Percentiles rank a stretch among this genome's conserved stretches.
These are phyloP conservation scores for Rattus rattus DNA, from an alignment of 2,113 vertebrate species.

Conservation along the genomic window DNA sequence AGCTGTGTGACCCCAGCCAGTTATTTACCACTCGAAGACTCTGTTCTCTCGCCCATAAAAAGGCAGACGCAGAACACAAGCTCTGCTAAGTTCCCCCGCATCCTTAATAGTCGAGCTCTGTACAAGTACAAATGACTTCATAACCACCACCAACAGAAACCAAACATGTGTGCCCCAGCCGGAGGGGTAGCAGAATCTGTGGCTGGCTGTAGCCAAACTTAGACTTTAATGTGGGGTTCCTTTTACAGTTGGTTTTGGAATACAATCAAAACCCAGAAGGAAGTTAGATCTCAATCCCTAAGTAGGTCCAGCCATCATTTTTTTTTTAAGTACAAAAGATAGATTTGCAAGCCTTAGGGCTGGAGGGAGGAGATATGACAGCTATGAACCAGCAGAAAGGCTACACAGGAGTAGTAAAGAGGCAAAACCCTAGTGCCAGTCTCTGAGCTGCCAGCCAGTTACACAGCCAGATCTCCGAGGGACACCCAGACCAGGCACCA, in stretches of 20 bases:
- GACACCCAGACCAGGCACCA: neutral
- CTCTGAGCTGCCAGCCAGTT: neutral
- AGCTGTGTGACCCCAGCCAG: neutral
- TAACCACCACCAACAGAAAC: slow-evolving; percentile 43
- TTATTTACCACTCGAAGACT: neutral
- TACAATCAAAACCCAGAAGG: slow-evolving; percentile 68
- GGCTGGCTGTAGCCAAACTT: slow-evolving; percentile 70
- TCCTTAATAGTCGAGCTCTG: slow-evolving; percentile 25
- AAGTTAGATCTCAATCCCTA: slow-evolving; percentile 43
- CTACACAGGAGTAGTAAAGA: fast-evolving
- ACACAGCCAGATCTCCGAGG: neutral
- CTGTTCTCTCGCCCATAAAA: slow-evolving; percentile 56
- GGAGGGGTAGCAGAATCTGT: slow-evolving; percentile 59
- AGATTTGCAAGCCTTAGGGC: neutral
- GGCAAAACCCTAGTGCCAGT: neutral
- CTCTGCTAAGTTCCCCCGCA: slow-evolving; percentile 6
- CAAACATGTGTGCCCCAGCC: neutral
- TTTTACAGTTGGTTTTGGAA: slow-evolving; percentile 78
- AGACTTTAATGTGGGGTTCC: slow-evolving; percentile 75
- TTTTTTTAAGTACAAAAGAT: slow-evolving; percentile 56
- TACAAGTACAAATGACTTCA: slow-evolving; percentile 71
- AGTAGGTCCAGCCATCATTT: slow-evolving; percentile 35
- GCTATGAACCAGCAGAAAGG: neutral
- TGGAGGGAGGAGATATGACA: neutral
- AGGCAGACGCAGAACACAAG: slow-evolving; percentile 30